Evolutionary conservation across 1,140 invertebrate genomes (phyloP).

Genomic region (Nilaparvata lugens): DNA sequence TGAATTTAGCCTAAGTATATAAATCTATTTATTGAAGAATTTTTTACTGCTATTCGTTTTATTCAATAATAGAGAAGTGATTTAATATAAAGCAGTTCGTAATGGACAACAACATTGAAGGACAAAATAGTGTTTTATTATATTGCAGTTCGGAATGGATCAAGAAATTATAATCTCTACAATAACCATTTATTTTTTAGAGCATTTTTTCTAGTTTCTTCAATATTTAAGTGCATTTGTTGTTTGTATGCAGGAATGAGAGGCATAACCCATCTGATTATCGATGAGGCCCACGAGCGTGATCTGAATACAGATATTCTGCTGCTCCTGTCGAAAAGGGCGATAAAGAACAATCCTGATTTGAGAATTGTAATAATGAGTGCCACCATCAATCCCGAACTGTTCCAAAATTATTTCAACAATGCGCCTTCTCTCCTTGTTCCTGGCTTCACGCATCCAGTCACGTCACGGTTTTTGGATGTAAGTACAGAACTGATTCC

Average conservation of each 20-base stretch:
- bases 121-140: too few relatives aligned
- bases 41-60: too few relatives aligned
- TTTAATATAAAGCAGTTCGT: too few relatives aligned
- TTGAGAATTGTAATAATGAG: constrained; percentile 86
- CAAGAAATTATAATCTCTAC: too few relatives aligned
- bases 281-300: constrained; percentile 79
- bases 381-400: constrained; percentile 75
- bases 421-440: constrained; percentile 71
- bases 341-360: constrained; percentile 61
- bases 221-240: background rate
- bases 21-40: too few relatives aligned
- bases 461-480: constrained; percentile 45
- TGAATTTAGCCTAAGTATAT: too few relatives aligned
- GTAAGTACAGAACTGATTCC: too few relatives aligned
- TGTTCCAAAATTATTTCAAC: constrained; percentile 65
- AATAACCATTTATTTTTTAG: too few relatives aligned
- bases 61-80: too few relatives aligned
- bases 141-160: too few relatives aligned
- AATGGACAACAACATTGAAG: too few relatives aligned
- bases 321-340: constrained; percentile 68
- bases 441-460: constrained; percentile 79
- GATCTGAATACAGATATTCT: constrained; percentile 67
- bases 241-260: constrained; percentile 36
- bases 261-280: constrained; percentile 57
- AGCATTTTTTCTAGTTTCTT: too few relatives aligned